phyloP scores from a whole-genome alignment of 1,140 invertebrate genomes.

The Cydia strobilella region DNA sequence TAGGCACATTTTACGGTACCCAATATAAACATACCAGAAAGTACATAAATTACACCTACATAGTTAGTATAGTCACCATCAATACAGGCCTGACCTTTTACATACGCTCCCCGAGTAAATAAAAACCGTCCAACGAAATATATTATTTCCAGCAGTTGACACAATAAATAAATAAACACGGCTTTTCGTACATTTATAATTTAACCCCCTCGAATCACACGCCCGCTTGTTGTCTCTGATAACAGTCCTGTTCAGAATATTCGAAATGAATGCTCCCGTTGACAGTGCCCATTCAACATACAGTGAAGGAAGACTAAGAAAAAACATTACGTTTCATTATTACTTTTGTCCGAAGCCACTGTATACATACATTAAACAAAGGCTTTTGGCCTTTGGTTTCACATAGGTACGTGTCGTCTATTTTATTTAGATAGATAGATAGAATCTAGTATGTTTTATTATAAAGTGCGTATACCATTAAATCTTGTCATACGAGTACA shows the following conservation, averaged over 20 bases:
- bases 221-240: constrained; percentile 16
- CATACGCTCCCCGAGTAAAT: not conserved
- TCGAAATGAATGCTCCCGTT: not conserved
- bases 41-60: not conserved
- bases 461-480: no score
- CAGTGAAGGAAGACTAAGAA: constrained; percentile 9
- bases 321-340: constrained; percentile 9
- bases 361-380: no score
- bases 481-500: no score
- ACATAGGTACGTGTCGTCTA: no score
- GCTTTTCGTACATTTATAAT: constrained; percentile 27
- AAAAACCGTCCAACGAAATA: constrained; percentile 4
- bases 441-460: no score
- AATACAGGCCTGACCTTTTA: not conserved
- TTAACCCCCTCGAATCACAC: constrained; percentile 21
- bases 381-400: no score
- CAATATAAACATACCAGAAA: not conserved
- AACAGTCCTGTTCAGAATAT: constrained; percentile 7
- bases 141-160: constrained; percentile 25
- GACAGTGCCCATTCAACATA: not conserved
- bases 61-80: not conserved
- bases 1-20: no score
- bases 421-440: no score
- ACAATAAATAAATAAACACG: constrained; percentile 20
- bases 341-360: not conserved